A percentile compares a stretch with the other conserved stretches of the same genome.
Evolutionary conservation across 2,888 invertebrate species (phyloP).

Genomic region (Venusia cambrica): DNA sequence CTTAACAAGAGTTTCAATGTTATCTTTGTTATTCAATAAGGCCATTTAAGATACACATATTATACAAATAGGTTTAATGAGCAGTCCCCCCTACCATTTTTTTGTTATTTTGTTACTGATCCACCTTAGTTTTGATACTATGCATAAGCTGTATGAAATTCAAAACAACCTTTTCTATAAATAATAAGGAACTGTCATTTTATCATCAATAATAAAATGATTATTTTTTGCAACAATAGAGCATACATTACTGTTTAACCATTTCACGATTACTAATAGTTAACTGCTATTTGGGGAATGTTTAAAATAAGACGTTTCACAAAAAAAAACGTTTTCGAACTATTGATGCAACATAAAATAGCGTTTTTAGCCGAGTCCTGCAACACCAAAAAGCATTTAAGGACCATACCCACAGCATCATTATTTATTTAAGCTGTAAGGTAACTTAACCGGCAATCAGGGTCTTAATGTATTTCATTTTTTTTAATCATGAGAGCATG

Average conservation of each 20-base stretch:
- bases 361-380: not conserved
- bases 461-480: slow-evolving; percentile 11
- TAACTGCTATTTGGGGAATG: too few species aligned
- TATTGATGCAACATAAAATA: not conserved
- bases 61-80: slow-evolving; percentile 4
- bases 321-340: not conserved
- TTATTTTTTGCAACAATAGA: too few species aligned
- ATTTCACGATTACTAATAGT: too few species aligned
- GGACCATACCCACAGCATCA: slow-evolving; percentile 6
- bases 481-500: slow-evolving; percentile 7
- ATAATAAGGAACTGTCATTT: too few species aligned
- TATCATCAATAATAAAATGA: too few species aligned
- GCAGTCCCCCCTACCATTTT: too few species aligned
- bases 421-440: slow-evolving; percentile 9
- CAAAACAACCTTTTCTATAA: too few species aligned
- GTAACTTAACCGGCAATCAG: slow-evolving; percentile 10
- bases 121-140: too few species aligned
- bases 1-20: not conserved
- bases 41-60: slow-evolving; percentile 6
- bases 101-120: too few species aligned
- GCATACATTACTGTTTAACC: too few species aligned
- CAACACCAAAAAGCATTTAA: slow-evolving; percentile 16
- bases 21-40: slow-evolving; percentile 4
- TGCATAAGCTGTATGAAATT: too few species aligned
- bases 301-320: too few species aligned